Percentiles rank a stretch among this genome's conserved stretches.
Conservation (phyloP, 1,140 invertebrate genomes). For the Lordiphosa stackelbergi region DNA sequence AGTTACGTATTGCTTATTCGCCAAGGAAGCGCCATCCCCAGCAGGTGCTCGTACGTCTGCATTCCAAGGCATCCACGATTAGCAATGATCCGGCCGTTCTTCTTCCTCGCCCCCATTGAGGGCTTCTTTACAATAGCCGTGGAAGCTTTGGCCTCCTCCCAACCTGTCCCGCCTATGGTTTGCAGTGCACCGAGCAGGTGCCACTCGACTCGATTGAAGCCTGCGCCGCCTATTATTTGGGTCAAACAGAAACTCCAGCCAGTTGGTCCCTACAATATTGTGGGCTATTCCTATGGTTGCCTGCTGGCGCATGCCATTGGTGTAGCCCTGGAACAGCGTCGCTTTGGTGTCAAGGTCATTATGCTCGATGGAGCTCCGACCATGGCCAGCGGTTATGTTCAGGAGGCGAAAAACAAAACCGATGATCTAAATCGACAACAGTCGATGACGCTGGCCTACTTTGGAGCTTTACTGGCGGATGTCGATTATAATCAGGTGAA, state of each 20-base stretch:
- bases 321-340: constrained; percentile 85
- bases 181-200: constrained; percentile 90
- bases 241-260: constrained; percentile 86
- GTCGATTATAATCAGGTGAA: constrained; percentile 80
- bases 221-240: constrained; percentile 89
- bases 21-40: constrained; percentile 82
- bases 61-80: constrained; percentile 76
- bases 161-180: constrained; percentile 88
- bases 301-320: constrained; percentile 96
- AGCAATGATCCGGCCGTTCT: constrained; percentile 79
- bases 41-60: constrained; percentile 81
- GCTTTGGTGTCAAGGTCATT: constrained; percentile 82
- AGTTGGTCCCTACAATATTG: constrained; percentile 89
- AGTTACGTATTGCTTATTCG: no score
- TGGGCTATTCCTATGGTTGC: constrained; percentile 96
- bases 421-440: constrained; percentile 79
- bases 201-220: constrained; percentile 85
- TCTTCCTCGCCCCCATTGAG: constrained; percentile 94
- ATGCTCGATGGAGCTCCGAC: constrained; percentile 94
- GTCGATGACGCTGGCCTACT: constrained; percentile 87
- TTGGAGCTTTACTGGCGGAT: constrained; percentile 88
- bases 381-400: constrained; percentile 90
- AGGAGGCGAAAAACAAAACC: constrained; percentile 80
- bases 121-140: constrained; percentile 88
- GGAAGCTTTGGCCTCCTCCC: constrained; percentile 82